Percentiles rank a stretch among this genome's conserved stretches.
Conservation (phyloP, 2,888 invertebrate genomes). For the Drosophila robusta region DNA sequence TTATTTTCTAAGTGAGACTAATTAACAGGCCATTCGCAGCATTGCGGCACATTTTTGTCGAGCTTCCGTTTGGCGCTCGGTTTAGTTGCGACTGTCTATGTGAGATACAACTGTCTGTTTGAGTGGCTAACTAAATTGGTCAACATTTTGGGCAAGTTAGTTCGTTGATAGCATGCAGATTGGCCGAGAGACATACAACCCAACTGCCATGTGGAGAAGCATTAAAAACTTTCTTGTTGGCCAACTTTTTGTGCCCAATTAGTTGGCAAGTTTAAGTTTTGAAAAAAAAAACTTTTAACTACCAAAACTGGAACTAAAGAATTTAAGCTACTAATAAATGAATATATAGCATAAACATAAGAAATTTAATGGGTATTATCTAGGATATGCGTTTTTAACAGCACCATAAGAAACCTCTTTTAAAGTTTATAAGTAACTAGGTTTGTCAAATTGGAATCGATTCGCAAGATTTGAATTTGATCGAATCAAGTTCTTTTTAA, state of each 20-base stretch:
- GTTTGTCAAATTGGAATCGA: too few species aligned
- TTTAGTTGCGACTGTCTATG: constrained; percentile 11
- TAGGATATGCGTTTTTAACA: too few species aligned
- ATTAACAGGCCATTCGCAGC: constrained; percentile 83
- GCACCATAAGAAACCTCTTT: too few species aligned
- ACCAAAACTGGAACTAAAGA: constrained; percentile 12
- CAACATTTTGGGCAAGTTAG: constrained; percentile 69
- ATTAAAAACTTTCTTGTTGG: constrained; percentile 37
- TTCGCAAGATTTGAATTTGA: too few species aligned
- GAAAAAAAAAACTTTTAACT: constrained; percentile 25
- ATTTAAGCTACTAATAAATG: constrained; percentile 1
- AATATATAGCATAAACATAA: neutral
- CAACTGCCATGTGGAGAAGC: constrained; percentile 31
- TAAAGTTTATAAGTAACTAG: too few species aligned
- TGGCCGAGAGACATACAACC: constrained; percentile 25
- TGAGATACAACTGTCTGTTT: constrained; percentile 23
- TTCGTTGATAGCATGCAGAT: constrained; percentile 58
- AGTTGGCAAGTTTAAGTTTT: constrained; percentile 38
- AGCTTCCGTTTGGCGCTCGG: constrained; percentile 4
- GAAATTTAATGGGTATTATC: neutral
- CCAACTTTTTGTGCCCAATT: constrained; percentile 40
- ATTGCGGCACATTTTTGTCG: constrained; percentile 65
- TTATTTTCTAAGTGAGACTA: constrained; percentile 85
- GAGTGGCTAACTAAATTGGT: constrained; percentile 56
- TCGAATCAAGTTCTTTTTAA: too few species aligned